A percentile compares a stretch with the other conserved stretches of the same genome.
Conservation (phyloP, 1,140 invertebrate genomes). For the Campodea augens region DNA sequence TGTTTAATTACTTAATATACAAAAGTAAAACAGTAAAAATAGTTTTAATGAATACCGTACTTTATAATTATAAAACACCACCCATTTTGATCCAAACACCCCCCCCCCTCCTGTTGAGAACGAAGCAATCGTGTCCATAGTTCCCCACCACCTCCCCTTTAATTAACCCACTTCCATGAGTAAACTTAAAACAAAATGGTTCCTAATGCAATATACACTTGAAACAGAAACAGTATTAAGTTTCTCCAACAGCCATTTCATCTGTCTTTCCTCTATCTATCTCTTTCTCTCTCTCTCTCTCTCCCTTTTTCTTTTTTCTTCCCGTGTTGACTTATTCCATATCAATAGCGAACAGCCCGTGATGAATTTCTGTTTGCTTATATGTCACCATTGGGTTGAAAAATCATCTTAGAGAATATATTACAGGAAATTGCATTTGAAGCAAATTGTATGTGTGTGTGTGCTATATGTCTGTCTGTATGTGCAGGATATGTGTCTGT, state of each 20-base stretch:
- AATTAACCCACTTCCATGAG: background rate
- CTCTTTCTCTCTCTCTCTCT: background rate
- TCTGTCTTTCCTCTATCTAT: background rate
- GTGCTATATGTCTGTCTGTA: no score
- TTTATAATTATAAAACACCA: no score
- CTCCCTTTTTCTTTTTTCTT: background rate
- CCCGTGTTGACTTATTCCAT: background rate
- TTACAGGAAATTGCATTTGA: constrained; percentile 4
- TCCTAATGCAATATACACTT: background rate
- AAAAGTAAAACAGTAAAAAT: no score
- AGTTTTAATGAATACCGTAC: no score
- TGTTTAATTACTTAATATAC: no score
- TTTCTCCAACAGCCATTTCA: background rate
- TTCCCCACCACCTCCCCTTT: background rate
- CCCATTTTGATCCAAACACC: no score
- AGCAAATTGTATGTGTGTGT: background rate
- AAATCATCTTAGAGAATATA: constrained; percentile 3
- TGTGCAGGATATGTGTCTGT: no score
- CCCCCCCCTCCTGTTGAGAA: no score
- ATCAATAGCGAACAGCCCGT: background rate
- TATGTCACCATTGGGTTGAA: constrained; percentile 1
- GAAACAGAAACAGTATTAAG: no score
- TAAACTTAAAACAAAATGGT: constrained; percentile 1
- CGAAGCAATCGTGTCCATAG: no score
- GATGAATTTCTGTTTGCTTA: constrained; percentile 5